phyloP scores from a whole-genome alignment of 2,113 vertebrate genomes.

The Ascaphus truei region DNA sequence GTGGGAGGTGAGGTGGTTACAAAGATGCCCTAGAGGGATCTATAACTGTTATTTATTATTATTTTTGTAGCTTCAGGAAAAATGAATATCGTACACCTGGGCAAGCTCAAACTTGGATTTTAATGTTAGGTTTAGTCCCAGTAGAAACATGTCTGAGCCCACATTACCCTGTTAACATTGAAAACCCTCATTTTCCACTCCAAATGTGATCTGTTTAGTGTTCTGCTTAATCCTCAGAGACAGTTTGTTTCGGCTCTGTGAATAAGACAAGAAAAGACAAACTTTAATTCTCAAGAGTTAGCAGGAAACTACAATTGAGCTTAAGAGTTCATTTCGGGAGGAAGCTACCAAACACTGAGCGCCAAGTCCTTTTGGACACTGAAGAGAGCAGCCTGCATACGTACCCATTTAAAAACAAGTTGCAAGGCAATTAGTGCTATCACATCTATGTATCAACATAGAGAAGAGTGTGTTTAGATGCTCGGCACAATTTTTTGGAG shows the following conservation, averaged over 20 bases:
- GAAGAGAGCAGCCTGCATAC: neutral
- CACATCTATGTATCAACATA: too few relatives aligned
- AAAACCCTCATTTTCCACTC: constrained; percentile 21
- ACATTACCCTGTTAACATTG: constrained; percentile 28
- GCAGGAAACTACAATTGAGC: constrained; percentile 12
- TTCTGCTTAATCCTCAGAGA: constrained; percentile 19
- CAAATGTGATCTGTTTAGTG: constrained; percentile 21
- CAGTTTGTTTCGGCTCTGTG: neutral
- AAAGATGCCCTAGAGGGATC: constrained; percentile 17
- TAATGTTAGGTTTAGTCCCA: rapidly evolving
- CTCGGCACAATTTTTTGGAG: too few relatives aligned
- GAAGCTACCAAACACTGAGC: neutral
- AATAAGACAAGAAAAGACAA: constrained; percentile 4
- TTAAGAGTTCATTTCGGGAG: neutral
- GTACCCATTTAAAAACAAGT: neutral
- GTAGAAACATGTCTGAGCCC: constrained; percentile 31
- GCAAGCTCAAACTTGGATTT: neutral
- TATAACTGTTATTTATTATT: constrained; percentile 26
- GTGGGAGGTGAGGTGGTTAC: neutral
- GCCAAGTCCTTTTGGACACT: neutral
- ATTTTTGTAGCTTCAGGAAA: constrained; percentile 31
- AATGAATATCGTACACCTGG: constrained; percentile 1
- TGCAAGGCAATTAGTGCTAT: neutral
- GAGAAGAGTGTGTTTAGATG: too few relatives aligned
- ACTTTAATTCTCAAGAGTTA: constrained; percentile 3